Percentiles rank a stretch among this genome's conserved stretches.
phyloP scores from a whole-genome alignment of 2,113 vertebrate genomes.

The Chaenogobius annularis region DNA sequence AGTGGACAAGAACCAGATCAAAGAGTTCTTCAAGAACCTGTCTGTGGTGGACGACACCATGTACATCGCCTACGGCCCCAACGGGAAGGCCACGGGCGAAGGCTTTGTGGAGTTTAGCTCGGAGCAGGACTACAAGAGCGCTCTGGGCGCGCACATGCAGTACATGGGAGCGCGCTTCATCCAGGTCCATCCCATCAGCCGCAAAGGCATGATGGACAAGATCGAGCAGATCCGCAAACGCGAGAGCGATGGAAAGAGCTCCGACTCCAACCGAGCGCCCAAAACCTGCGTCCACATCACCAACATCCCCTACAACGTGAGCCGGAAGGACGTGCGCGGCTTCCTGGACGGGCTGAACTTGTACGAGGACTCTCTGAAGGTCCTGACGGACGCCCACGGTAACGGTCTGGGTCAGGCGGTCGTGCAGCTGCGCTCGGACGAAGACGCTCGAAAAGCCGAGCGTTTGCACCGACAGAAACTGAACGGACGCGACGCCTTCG shows the following conservation, averaged over 20 bases:
- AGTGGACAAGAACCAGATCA: constrained; percentile 95
- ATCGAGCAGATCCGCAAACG: constrained; percentile 92
- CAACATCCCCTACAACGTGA: constrained; percentile 96
- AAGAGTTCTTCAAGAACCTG: constrained; percentile 97
- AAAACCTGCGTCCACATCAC: constrained; percentile 92
- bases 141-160: constrained; percentile 94
- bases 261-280: constrained; percentile 73
- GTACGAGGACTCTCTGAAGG: constrained; percentile 90
- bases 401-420: constrained; percentile 95
- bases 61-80: constrained; percentile 95
- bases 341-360: constrained; percentile 92
- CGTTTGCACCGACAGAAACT: constrained; percentile 95
- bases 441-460: constrained; percentile 93
- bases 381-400: constrained; percentile 90
- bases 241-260: constrained; percentile 85
- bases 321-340: constrained; percentile 91
- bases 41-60: constrained; percentile 94
- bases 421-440: constrained; percentile 92
- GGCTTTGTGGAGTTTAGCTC: constrained; percentile 96
- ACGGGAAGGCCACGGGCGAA: constrained; percentile 95
- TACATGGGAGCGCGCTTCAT: constrained; percentile 98
- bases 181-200: constrained; percentile 94
- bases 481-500: constrained; percentile 94
- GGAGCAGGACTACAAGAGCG: constrained; percentile 91
- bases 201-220: constrained; percentile 96